These are phyloP conservation scores for Stramonita haemastoma DNA, from an alignment of 2,888 invertebrate species.

Conservation along the genomic window DNA sequence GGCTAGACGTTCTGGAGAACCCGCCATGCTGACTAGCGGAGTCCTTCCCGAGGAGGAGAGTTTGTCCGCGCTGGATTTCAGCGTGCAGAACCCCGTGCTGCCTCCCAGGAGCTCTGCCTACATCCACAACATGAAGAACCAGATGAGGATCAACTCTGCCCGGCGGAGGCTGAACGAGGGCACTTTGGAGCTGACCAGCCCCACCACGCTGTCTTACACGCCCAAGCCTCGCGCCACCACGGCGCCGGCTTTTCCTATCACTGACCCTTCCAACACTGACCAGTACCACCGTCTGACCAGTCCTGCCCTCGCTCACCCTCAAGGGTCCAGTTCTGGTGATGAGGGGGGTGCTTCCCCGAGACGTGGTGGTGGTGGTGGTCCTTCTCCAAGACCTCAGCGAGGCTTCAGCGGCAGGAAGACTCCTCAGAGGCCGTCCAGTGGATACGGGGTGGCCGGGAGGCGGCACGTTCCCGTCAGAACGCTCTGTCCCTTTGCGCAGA, in stretches of 20 bases:
- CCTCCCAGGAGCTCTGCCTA: constrained; percentile 62
- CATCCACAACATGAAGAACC: constrained; percentile 60
- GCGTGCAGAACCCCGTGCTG: constrained; percentile 44
- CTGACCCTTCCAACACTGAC: constrained; percentile 44
- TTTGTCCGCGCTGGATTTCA: neutral
- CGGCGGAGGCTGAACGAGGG: constrained; percentile 55
- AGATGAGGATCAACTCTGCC: constrained; percentile 60
- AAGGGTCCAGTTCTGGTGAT: neutral
- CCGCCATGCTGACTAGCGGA: constrained; percentile 38
- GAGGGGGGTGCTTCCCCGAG: neutral
- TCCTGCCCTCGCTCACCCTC: neutral
- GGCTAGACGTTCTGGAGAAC: neutral
- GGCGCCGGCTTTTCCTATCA: constrained; percentile 55
- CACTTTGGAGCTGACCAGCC: constrained; percentile 42
- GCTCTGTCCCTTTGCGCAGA: neutral
- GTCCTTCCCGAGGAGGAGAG: constrained; percentile 25
- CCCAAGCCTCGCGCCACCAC: constrained; percentile 50
- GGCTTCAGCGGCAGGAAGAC: constrained; percentile 23
- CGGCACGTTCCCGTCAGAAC: constrained; percentile 4
- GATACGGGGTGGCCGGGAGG: neutral
- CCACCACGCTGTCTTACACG: constrained; percentile 36
- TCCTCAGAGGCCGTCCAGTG: neutral
- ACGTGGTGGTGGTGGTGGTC: neutral
- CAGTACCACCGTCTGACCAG: constrained; percentile 15
- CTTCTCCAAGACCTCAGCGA: neutral